A percentile compares a stretch with the other conserved stretches of the same genome.
phyloP scores from a whole-genome alignment of 2,888 invertebrate species.

The Drosophila koepferae region DNA sequence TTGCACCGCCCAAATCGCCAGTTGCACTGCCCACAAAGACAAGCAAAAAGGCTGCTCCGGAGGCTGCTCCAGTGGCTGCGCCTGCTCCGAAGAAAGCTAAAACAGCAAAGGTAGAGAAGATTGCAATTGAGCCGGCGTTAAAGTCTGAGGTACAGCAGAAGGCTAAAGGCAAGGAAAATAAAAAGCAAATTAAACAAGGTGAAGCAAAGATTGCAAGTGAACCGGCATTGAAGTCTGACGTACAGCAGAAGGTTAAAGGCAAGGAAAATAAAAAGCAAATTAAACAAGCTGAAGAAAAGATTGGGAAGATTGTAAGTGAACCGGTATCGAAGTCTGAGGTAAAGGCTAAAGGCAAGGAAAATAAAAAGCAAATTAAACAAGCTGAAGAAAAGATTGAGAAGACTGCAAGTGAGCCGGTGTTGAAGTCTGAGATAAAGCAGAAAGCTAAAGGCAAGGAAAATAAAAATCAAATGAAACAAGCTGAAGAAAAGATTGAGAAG shows the following conservation, averaged over 20 bases:
- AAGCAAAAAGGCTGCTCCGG: constrained; percentile 21
- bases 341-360: neutral
- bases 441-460: neutral
- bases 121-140: neutral
- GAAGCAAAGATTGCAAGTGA: neutral
- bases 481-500: neutral
- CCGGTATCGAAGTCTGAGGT: neutral
- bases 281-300: neutral
- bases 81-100: constrained; percentile 1
- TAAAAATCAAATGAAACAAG: neutral
- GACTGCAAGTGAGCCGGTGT: neutral
- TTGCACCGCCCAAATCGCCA: constrained; percentile 63
- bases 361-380: neutral
- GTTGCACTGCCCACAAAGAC: constrained; percentile 26
- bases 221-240: neutral
- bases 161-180: neutral
- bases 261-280: constrained; percentile 2
- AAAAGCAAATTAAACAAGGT: constrained; percentile 1
- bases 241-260: neutral
- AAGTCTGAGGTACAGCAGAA: neutral
- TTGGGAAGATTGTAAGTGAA: neutral
- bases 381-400: neutral
- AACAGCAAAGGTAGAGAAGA: neutral
- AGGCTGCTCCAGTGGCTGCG: neutral
- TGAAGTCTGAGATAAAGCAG: neutral